Percentiles rank a stretch among this genome's conserved stretches.
phyloP scores from a whole-genome alignment of 2,888 invertebrate genomes.

The Mactromeris polynyma region DNA sequence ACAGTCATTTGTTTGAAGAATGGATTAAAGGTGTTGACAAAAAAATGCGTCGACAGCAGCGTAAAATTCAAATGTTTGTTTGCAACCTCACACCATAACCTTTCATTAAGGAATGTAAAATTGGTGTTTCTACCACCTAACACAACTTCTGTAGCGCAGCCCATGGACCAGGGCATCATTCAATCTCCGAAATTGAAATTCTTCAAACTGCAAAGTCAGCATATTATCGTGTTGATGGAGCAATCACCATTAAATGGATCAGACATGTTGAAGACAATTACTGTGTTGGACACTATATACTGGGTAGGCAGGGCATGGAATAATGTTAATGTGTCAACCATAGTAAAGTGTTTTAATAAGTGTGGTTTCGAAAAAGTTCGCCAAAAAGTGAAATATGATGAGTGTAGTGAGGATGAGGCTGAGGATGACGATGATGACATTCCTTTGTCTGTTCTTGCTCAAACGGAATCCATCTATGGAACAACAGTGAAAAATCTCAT shows the following conservation, averaged over 20 bases:
- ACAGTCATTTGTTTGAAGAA: slow-evolving; percentile 26
- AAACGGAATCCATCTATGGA: background rate
- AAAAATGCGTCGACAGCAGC: background rate
- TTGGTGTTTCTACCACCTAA: slow-evolving; percentile 32
- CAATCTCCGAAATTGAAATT: background rate
- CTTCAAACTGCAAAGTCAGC: background rate
- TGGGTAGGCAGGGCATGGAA: background rate
- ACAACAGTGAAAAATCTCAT: background rate
- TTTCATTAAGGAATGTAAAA: slow-evolving; percentile 38
- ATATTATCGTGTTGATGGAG: background rate
- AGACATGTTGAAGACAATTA: background rate
- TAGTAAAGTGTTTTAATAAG: background rate
- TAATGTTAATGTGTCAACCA: background rate
- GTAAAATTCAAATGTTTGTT: background rate
- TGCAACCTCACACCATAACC: background rate
- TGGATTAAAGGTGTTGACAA: background rate
- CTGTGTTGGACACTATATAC: background rate
- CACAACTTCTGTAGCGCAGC: background rate
- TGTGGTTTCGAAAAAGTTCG: background rate
- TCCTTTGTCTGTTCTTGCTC: background rate
- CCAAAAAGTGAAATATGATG: background rate
- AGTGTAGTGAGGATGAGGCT: background rate
- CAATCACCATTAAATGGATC: background rate
- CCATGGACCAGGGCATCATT: background rate
- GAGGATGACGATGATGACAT: background rate